Base-by-base conservation (phyloP, 2,113 vertebrate genomes). In the Pituophis catenifer region DNA sequence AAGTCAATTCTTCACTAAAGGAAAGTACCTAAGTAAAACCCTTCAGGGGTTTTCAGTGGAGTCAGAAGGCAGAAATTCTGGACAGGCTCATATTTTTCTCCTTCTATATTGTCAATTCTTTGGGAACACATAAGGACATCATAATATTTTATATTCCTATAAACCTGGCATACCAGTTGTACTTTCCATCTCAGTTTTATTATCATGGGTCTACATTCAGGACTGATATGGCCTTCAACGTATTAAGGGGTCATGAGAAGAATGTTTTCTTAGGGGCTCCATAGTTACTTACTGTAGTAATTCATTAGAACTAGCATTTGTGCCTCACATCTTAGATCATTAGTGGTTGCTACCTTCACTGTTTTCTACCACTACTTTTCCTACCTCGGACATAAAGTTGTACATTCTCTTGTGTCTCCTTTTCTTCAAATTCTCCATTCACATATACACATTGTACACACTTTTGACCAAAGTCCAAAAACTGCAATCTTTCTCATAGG, bases 211-310 rank as follows among this genome's bases (percentile, higher is more conserved):
- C 94, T 86, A 87, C 90, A 57, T 65, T 53, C 17, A 44, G 93
- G 95, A 96, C 96, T 97, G 94, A 95, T 62, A 96, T 57, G 5
- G 2, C 88, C 86, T 93, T 95, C 96, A 94, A 92, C 92, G 89
- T 91, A 90, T 93, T 62, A 29, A 92, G 87, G 12, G 48, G 8
- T 88, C 90, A 93, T 92, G 96, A 91, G 85, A 90, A 54, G 65
- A 93, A 91, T 29, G 65, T 48, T 96, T 65, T 94, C 52, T 81
- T 52, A 15, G 5, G 91, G 44, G 86, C 19, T n/a, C 8, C 89
- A 90, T 5, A 52, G 52, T 70, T 23, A 9, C 10, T 23, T 33
- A 26, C 33, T 58, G 1, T 57, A 58, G 19, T 53, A 29, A 87
- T 87, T 53, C 86, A 24, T 87, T 5, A 87, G 81, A 65, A 44